Percentiles rank a stretch among this genome's conserved stretches.
These are phyloP conservation scores for Drosophila pseudotakahashii DNA, from an alignment of 2,888 invertebrate species.

Conservation along the genomic window DNA sequence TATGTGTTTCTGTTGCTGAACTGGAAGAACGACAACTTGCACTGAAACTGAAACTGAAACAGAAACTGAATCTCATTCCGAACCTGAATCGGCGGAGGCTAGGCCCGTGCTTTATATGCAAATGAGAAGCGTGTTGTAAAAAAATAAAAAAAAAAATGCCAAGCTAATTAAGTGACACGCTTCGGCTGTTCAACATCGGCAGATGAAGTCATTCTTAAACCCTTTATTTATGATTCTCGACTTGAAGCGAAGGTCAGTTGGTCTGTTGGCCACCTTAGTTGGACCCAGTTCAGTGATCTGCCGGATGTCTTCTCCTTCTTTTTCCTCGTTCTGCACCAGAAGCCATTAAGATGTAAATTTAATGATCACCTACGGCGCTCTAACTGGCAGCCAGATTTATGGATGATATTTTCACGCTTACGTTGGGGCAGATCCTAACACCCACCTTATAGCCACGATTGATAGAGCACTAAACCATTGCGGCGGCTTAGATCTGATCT, in stretches of 20 bases:
- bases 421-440: constrained; percentile 25
- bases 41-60: constrained; percentile 9
- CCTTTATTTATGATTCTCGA: constrained; percentile 63
- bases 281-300: constrained; percentile 57
- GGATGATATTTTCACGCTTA: constrained; percentile 45
- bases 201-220: constrained; percentile 70
- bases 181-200: constrained; percentile 60
- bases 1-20: neutral
- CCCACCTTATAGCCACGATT: constrained; percentile 16
- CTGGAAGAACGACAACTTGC: constrained; percentile 31
- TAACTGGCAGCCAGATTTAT: constrained; percentile 60
- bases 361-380: constrained; percentile 51
- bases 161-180: constrained; percentile 75
- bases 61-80: constrained; percentile 21
- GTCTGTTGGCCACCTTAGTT: constrained; percentile 37
- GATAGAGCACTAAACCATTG: constrained; percentile 10
- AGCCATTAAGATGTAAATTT: constrained; percentile 76
- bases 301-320: constrained; percentile 57
- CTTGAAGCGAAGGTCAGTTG: constrained; percentile 55
- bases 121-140: constrained; percentile 60
- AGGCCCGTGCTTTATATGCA: constrained; percentile 63
- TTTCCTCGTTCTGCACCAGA: constrained; percentile 41
- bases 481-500: constrained; percentile 6
- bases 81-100: constrained; percentile 29
- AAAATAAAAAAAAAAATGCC: constrained; percentile 55